Percentiles rank a stretch among this genome's conserved stretches.
These are phyloP conservation scores for Denticeps clupeoides DNA, from an alignment of 2,797 vertebrate genomes.

Conservation along the genomic window DNA sequence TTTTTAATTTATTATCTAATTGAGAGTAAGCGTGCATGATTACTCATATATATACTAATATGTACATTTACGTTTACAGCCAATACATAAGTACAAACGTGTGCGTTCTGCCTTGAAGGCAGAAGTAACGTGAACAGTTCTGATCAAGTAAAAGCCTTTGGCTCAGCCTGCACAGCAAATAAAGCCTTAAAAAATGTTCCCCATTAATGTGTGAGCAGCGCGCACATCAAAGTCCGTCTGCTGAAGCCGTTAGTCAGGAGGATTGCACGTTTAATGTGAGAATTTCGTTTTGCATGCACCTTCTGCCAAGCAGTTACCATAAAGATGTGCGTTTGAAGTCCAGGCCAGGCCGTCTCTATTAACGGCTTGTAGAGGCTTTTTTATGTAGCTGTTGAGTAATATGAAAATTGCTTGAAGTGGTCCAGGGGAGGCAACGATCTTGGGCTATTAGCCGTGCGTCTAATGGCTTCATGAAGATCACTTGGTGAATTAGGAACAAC, in stretches of 20 bases:
- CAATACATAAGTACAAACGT: too few species aligned
- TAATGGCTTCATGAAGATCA: slow-evolving; percentile 33
- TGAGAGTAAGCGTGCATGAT: too few species aligned
- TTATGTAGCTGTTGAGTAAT: slow-evolving; percentile 41
- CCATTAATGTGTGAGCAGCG: slow-evolving; percentile 47
- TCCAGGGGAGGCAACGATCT: slow-evolving; percentile 35
- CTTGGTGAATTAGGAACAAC: slow-evolving; percentile 5
- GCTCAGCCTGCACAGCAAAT: slow-evolving; percentile 36
- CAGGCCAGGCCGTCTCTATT: slow-evolving; percentile 44
- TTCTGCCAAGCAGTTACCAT: slow-evolving; percentile 54
- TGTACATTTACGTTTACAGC: too few species aligned
- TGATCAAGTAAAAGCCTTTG: too few species aligned
- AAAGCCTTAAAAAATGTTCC: slow-evolving; percentile 53
- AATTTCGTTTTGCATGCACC: slow-evolving; percentile 37
- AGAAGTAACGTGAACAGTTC: too few species aligned
- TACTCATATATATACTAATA: too few species aligned
- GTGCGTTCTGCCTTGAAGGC: slow-evolving; percentile 14
- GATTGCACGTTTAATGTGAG: slow-evolving; percentile 52
- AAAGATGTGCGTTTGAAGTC: slow-evolving; percentile 57
- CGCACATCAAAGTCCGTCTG: slow-evolving; percentile 54
- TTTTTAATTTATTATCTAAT: too few species aligned
- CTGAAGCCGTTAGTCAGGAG: slow-evolving; percentile 51
- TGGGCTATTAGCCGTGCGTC: slow-evolving; percentile 30
- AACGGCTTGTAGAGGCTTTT: slow-evolving; percentile 38
- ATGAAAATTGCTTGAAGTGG: slow-evolving; percentile 43